Percentiles rank a stretch among this genome's conserved stretches.
Evolutionary conservation across 2,888 invertebrate species (phyloP).

Genomic region (Drosophila paranaensis): DNA sequence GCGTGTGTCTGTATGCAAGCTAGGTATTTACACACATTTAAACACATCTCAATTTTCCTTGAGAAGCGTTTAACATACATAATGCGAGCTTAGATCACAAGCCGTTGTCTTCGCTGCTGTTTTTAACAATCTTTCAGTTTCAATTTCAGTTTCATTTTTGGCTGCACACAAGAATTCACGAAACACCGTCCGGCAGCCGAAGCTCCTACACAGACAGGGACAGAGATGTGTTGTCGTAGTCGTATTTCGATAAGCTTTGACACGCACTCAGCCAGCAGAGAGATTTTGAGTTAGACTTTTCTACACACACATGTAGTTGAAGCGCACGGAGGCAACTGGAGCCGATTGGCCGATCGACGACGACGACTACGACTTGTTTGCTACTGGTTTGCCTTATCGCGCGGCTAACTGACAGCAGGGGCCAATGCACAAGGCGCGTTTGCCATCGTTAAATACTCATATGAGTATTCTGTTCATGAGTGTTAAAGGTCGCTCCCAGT

Average conservation of each 20-base stretch:
- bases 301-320: slow-evolving; percentile 1
- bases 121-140: slow-evolving; percentile 19
- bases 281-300: slow-evolving; percentile 13
- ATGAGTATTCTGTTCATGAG: slow-evolving; percentile 13
- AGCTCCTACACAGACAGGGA: slow-evolving; percentile 1
- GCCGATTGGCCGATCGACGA: slow-evolving; percentile 20
- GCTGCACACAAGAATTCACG: slow-evolving; percentile 49
- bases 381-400: slow-evolving; percentile 79
- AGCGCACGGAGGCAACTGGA: slow-evolving; percentile 16
- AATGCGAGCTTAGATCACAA: slow-evolving; percentile 41
- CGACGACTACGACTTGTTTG: slow-evolving; percentile 38
- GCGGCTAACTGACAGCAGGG: slow-evolving; percentile 55
- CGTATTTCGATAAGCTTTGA: slow-evolving; percentile 40
- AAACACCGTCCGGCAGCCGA: slow-evolving; percentile 20
- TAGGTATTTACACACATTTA: slow-evolving; percentile 10
- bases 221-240: not conserved
- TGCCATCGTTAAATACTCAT: slow-evolving; percentile 50
- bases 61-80: slow-evolving; percentile 60
- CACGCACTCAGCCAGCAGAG: slow-evolving; percentile 30
- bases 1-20: not conserved
- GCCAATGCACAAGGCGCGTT: slow-evolving; percentile 56
- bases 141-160: slow-evolving; percentile 6
- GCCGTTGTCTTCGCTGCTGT: slow-evolving; percentile 18
- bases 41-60: slow-evolving; percentile 52
- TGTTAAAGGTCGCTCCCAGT: slow-evolving; percentile 60